A percentile compares a stretch with the other conserved stretches of the same genome.
Conservation (phyloP, 2,113 vertebrate genomes). For the Colossoma macropomum region DNA sequence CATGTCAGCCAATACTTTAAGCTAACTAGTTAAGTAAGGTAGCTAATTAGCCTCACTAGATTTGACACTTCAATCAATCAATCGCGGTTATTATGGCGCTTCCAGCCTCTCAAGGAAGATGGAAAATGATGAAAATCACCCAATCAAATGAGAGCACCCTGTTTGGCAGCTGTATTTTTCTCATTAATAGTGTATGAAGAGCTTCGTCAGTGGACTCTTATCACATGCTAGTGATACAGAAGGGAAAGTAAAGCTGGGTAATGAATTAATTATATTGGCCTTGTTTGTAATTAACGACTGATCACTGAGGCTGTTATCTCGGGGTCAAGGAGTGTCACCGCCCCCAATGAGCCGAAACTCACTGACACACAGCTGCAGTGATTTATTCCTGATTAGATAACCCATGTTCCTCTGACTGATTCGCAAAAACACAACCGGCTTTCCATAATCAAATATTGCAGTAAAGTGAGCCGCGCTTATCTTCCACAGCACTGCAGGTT, state of each 20-base stretch:
- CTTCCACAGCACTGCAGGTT: background rate
- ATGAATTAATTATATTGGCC: slow-evolving; percentile 69
- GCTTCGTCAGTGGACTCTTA: background rate
- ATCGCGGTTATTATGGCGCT: too few relatives aligned
- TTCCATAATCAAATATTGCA: background rate
- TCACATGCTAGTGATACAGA: background rate
- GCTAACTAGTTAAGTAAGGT: too few relatives aligned
- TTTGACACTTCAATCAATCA: too few relatives aligned
- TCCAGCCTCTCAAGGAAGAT: too few relatives aligned
- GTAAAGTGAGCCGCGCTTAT: background rate
- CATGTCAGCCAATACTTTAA: too few relatives aligned
- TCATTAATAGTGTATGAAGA: too few relatives aligned
- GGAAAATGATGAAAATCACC: too few relatives aligned
- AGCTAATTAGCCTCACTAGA: too few relatives aligned
- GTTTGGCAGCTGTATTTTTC: too few relatives aligned
- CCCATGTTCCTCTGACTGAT: background rate
- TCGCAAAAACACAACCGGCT: background rate
- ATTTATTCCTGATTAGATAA: slow-evolving; percentile 2
- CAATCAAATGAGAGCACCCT: too few relatives aligned
- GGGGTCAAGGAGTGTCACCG: slow-evolving; percentile 47
- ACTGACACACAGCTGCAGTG: background rate
- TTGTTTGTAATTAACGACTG: slow-evolving; percentile 68
- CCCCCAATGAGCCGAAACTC: background rate
- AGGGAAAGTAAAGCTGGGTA: slow-evolving; percentile 41
- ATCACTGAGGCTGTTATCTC: slow-evolving; percentile 52